phyloP scores from a whole-genome alignment of 2,888 invertebrate genomes.

The Trachelus troglodyta region DNA sequence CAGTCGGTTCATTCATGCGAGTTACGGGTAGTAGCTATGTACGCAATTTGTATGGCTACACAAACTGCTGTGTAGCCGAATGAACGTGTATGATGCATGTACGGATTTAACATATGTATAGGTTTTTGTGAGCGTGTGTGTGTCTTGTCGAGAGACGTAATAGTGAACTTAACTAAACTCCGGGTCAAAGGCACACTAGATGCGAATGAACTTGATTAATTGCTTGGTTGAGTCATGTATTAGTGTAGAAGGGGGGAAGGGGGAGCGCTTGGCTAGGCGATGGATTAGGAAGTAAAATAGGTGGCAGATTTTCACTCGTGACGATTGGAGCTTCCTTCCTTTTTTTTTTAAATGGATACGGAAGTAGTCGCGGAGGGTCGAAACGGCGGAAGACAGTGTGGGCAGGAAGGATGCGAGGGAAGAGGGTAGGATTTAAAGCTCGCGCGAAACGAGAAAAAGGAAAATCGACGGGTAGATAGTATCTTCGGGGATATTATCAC shows the following conservation, averaged over 20 bases:
- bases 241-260: constrained; percentile 28
- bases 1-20: constrained; percentile 25
- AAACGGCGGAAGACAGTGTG: constrained; percentile 27
- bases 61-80: neutral
- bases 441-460: constrained; percentile 13
- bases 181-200: constrained; percentile 24
- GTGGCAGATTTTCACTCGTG: neutral
- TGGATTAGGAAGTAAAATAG: constrained; percentile 1
- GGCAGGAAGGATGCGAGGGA: constrained; percentile 16
- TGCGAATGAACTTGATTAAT: constrained; percentile 54
- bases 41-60: neutral
- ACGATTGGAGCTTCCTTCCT: neutral
- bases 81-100: neutral
- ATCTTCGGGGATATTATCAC: constrained; percentile 45
- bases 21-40: constrained; percentile 1
- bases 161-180: constrained; percentile 28
- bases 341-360: neutral
- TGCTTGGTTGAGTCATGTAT: constrained; percentile 50
- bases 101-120: neutral
- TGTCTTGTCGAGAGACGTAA: neutral
- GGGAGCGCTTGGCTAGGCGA: constrained; percentile 3
- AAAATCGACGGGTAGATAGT: constrained; percentile 16
- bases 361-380: neutral
- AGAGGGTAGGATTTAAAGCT: constrained; percentile 17
- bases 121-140: no score